Conservation (phyloP, 2,888 invertebrate species). For the Hyposoter dolosus region DNA sequence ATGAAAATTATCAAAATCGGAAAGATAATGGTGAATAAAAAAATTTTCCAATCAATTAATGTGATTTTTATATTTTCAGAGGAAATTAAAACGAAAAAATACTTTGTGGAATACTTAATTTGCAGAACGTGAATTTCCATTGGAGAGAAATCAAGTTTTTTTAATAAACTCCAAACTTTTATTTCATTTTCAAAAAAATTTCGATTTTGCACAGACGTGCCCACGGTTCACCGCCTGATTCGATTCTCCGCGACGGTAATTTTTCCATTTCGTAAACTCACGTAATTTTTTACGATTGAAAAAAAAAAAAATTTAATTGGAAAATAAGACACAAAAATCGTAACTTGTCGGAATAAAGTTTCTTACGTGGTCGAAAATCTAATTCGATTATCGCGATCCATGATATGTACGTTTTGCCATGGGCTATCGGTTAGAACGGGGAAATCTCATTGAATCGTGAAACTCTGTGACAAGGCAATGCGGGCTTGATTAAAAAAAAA, state of each 20-base stretch:
- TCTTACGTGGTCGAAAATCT: not conserved
- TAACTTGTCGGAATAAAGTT: not conserved
- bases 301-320: no score
- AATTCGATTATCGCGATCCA: not conserved
- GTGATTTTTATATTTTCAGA: not conserved
- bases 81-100: no score
- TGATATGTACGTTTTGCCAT: conserved; percentile 15
- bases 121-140: no score
- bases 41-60: not conserved
- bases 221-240: no score
- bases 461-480: conserved; percentile 16
- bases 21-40: not conserved
- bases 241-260: no score
- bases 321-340: not conserved
- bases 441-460: conserved; percentile 38
- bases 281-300: not conserved
- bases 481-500: conserved; percentile 30
- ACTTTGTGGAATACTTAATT: no score
- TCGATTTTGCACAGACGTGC: no score
- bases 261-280: no score
- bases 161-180: no score
- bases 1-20: not conserved
- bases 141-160: no score
- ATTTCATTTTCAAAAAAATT: no score
- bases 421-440: not conserved